Base-by-base conservation (phyloP, 2,888 invertebrate species). In the Epinotia demarniana region DNA sequence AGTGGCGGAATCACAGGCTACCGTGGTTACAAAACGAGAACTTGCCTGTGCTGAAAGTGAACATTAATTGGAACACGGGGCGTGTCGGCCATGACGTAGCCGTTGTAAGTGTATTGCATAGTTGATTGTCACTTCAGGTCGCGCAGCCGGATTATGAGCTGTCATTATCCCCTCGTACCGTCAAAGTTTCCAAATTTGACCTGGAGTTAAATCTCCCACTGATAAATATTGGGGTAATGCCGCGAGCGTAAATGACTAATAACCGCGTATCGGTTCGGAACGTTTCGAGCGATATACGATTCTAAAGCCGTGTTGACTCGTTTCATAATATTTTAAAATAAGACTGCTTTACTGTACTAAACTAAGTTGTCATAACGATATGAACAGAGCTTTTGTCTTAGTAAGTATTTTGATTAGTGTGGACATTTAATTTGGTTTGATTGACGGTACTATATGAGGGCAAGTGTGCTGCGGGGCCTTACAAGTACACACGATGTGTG, bases 31-130 rank as follows among this genome's bases (percentile, higher is more conserved):
- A 71, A 75, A 75, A 71, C 75, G 63, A 66, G 75, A 71, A 61
- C 71, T 63, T 69, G 73, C 73, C 73, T 68, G 58, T 53, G 75
- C 75, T 71, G 71, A 75, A 70, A 71, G 71, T 75, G 71, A 75
- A 71, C 75, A 75, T 75, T 39, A 66, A 75, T 75, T 75, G 75
- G 75, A 43, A 71, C 64, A 71, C 64, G 39, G 64, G 75, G 61
- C 75, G 70, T 61, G 75, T 75, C 49, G 55, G 66, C 71, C 75
- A 71, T 64, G 71, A 71, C 39, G 70, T 64, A 60, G 60, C 16
- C 70, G 55, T 75, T 71, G 75, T 75, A 75, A 75, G 75, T 75
- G 58, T 57, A 63, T 75, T 75, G 64, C 71, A 71, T 71, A 75
- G 62, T 73, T 68, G 61, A 70, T 70, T 70, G 73, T 71, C 71